Evolutionary conservation across 2,113 vertebrate genomes (phyloP).

Genomic region (Cynocephalus volans): DNA sequence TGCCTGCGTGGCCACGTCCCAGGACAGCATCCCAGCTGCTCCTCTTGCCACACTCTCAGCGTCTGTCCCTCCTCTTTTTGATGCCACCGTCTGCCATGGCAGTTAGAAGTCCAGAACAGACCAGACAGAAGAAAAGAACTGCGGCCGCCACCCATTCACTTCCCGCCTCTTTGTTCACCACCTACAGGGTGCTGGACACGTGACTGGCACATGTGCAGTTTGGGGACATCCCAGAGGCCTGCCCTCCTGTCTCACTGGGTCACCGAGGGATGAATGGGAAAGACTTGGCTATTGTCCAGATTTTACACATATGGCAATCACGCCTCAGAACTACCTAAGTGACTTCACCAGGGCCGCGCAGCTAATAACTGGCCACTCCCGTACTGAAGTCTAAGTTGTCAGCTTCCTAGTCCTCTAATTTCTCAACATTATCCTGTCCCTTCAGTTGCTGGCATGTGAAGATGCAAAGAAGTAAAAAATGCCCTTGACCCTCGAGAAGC

Average conservation of each 20-base stretch:
- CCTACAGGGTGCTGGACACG: rapidly evolving
- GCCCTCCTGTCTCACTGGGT: neutral
- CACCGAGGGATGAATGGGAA: neutral
- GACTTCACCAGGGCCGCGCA: neutral
- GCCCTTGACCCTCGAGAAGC: neutral
- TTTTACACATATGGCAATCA: neutral
- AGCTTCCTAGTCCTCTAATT: neutral
- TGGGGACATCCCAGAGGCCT: neutral
- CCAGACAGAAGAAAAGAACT: neutral
- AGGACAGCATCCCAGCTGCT: rapidly evolving
- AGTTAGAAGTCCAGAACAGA: too few relatives aligned
- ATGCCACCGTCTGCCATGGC: rapidly evolving
- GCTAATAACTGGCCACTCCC: neutral
- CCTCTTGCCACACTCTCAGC: neutral
- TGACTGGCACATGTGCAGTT: neutral
- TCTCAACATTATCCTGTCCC: neutral
- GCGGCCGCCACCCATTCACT: neutral
- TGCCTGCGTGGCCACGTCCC: neutral
- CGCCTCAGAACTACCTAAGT: neutral
- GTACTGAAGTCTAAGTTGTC: too few relatives aligned
- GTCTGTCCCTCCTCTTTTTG: neutral
- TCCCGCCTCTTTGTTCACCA: neutral
- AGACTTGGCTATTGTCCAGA: neutral
- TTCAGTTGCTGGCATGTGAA: neutral
- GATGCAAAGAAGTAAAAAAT: neutral